Evolutionary conservation across 2,113 vertebrate genomes (phyloP).

Genomic region (Caloenas nicobarica): DNA sequence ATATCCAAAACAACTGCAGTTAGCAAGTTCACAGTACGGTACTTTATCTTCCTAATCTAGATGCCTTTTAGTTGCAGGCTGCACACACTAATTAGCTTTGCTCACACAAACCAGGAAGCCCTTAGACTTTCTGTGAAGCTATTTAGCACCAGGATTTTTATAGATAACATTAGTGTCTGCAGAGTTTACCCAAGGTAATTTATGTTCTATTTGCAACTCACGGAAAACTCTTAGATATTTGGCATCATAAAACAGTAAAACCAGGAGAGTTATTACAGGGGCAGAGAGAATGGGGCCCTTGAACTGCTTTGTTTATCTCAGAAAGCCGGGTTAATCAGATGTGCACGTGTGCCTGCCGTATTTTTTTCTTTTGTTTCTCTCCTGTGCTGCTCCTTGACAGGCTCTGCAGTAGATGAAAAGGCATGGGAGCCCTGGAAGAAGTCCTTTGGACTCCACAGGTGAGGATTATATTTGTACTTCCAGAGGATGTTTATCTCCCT

Average conservation of each 20-base stretch:
- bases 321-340: constrained; percentile 7
- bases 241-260: constrained; percentile 33
- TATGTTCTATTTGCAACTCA: constrained; percentile 13
- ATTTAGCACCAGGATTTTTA: not conserved
- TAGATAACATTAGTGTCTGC: not conserved
- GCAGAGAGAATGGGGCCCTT: not conserved
- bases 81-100: not conserved
- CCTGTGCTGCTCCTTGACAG: not conserved
- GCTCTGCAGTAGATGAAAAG: not conserved
- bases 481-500: not conserved
- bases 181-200: constrained; percentile 41
- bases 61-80: not conserved
- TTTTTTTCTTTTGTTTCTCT: constrained; percentile 18
- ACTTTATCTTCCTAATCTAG: not conserved
- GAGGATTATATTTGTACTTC: not conserved
- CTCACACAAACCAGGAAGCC: not conserved
- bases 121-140: not conserved
- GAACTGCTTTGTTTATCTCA: constrained; percentile 16
- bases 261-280: constrained; percentile 16
- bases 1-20: not conserved
- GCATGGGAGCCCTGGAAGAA: not conserved
- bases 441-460: not conserved
- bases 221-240: constrained; percentile 40
- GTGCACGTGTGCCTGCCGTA: constrained; percentile 8
- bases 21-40: not conserved